A percentile compares a stretch with the other conserved stretches of the same genome.
phyloP scores from a whole-genome alignment of 2,888 invertebrate species.

The Anagyrus pseudococci region DNA sequence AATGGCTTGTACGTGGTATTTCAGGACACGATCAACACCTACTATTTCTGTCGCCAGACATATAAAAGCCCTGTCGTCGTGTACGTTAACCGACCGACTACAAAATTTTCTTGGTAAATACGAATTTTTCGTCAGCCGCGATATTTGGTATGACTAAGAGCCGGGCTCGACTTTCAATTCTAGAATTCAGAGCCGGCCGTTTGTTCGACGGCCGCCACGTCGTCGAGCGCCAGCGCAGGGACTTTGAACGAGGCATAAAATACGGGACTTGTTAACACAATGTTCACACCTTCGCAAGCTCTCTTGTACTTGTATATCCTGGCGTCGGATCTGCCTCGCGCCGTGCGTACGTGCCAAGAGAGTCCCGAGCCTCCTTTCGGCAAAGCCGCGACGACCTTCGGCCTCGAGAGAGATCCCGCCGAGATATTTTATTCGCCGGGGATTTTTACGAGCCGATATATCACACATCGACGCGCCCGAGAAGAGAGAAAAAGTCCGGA shows the following conservation, averaged over 20 bases:
- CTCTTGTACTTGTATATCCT: constrained; percentile 33
- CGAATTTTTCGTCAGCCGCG: too few species aligned
- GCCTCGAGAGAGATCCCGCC: constrained; percentile 58
- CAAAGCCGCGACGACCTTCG: constrained; percentile 57
- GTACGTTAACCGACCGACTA: too few species aligned
- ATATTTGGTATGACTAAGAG: too few species aligned
- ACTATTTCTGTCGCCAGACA: too few species aligned
- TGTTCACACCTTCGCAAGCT: constrained; percentile 57
- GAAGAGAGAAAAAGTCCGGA: neutral
- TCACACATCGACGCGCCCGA: constrained; percentile 56
- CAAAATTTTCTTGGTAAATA: too few species aligned
- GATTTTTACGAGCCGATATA: constrained; percentile 62
- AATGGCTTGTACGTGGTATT: too few species aligned
- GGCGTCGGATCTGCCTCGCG: constrained; percentile 38
- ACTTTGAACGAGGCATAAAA: constrained; percentile 50
- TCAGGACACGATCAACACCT: too few species aligned
- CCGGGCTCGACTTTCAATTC: too few species aligned
- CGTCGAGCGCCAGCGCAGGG: constrained; percentile 26
- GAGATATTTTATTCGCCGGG: constrained; percentile 60
- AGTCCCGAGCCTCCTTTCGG: constrained; percentile 53
- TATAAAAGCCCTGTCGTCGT: too few species aligned
- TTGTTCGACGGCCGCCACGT: too few species aligned
- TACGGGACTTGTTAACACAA: constrained; percentile 60
- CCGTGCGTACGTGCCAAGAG: too few species aligned
- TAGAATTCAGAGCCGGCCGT: too few species aligned